Conservation (phyloP, 2,797 vertebrate species). For the Cynopterus sphinx region DNA sequence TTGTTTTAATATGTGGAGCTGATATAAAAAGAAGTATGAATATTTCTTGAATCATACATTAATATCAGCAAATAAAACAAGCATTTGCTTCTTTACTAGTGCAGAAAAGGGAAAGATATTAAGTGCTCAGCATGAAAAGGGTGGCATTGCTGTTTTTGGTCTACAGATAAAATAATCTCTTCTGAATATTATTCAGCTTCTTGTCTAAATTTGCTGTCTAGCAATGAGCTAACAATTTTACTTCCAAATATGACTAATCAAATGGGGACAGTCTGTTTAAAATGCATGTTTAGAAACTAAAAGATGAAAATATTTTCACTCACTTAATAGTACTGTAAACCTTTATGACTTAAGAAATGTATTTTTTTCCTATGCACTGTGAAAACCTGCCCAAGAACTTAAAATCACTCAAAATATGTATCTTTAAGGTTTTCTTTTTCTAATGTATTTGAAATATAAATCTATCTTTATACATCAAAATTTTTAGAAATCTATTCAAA, state of each 20-base stretch:
- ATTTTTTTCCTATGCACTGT: conserved; percentile 9
- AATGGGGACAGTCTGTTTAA: conserved; percentile 37
- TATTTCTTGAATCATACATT: conserved; percentile 33
- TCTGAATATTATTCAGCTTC: neutral
- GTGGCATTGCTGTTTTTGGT: conserved; percentile 18
- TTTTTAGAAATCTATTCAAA: neutral
- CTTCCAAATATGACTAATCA: conserved; percentile 36
- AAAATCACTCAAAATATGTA: conserved; percentile 25
- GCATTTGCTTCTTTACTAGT: conserved; percentile 18
- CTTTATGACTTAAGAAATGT: conserved; percentile 25
- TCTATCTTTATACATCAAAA: conserved; percentile 25
- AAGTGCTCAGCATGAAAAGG: conserved; percentile 19
- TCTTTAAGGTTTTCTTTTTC: neutral
- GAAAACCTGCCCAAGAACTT: conserved; percentile 36
- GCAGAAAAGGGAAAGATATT: conserved; percentile 38
- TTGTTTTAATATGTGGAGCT: conserved; percentile 29
- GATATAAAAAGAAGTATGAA: conserved; percentile 24
- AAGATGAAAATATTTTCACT: conserved; percentile 23
- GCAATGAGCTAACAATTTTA: conserved; percentile 39
- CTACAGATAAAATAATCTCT: conserved; percentile 43
- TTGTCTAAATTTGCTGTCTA: neutral
- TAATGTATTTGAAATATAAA: conserved; percentile 34
- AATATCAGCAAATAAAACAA: conserved; percentile 33
- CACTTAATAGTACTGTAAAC: neutral
- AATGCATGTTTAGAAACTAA: conserved; percentile 31